phyloP scores from a whole-genome alignment of 2,797 vertebrate genomes.

The Paramormyrops hopkinsi region DNA sequence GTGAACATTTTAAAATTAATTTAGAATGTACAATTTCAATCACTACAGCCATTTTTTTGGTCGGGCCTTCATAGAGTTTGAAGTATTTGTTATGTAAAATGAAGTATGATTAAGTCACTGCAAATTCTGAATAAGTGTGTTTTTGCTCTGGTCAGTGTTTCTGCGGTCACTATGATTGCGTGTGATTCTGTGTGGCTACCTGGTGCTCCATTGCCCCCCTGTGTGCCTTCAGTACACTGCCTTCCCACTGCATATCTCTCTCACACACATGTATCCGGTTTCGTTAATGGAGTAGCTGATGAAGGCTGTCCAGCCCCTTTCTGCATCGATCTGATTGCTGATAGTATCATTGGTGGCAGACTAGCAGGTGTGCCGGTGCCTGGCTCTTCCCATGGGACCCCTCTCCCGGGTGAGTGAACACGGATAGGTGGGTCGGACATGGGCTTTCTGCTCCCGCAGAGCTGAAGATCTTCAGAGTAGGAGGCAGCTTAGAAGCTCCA shows the following conservation, averaged over 20 bases:
- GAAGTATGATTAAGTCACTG: neutral
- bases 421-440: neutral
- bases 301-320: neutral
- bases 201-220: constrained; percentile 13
- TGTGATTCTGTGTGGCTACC: neutral
- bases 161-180: neutral
- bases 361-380: neutral
- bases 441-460: too few species aligned
- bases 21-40: neutral
- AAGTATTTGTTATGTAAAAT: neutral
- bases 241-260: neutral
- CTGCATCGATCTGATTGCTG: constrained; percentile 15
- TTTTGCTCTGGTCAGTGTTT: neutral
- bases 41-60: neutral
- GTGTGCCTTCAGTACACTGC: constrained; percentile 21
- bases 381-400: neutral
- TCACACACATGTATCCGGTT: constrained; percentile 10
- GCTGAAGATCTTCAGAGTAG: neutral
- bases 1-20: neutral
- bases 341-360: neutral
- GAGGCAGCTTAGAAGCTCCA: neutral
- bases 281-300: constrained; percentile 10
- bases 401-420: neutral
- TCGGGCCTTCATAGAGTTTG: neutral
- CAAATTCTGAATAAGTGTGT: neutral